These are phyloP conservation scores for Halesus radiatus DNA, from an alignment of 1,140 invertebrate species.

Conservation along the genomic window DNA sequence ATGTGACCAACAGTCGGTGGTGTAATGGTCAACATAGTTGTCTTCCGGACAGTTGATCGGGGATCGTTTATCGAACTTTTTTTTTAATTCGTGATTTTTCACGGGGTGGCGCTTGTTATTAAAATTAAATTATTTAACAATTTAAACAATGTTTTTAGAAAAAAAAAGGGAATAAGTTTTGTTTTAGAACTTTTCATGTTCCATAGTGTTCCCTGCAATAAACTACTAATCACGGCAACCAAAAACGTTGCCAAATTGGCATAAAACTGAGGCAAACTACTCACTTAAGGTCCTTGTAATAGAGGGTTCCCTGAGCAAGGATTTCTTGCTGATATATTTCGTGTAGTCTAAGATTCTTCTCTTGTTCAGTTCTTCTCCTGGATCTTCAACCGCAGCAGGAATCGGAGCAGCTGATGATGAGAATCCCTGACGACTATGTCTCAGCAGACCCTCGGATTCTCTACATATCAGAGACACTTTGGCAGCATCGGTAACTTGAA, in stretches of 20 bases:
- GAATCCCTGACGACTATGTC: neutral
- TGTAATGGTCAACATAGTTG: too few species aligned
- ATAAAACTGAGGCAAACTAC: neutral
- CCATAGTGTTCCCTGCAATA: too few species aligned
- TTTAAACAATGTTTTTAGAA: too few species aligned
- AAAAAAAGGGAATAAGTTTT: neutral
- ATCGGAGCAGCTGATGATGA: constrained; percentile 20
- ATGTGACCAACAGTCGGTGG: too few species aligned
- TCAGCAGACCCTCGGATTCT: neutral
- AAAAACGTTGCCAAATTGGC: too few species aligned
- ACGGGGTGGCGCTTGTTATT: too few species aligned
- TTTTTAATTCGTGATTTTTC: too few species aligned
- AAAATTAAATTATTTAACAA: too few species aligned
- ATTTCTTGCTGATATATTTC: constrained; percentile 52
- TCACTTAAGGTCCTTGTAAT: constrained; percentile 55
- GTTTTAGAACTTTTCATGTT: neutral
- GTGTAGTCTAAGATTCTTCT: constrained; percentile 49
- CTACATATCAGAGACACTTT: neutral
- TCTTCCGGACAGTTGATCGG: too few species aligned
- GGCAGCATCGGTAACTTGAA: neutral
- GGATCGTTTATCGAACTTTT: too few species aligned
- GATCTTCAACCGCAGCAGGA: constrained; percentile 16
- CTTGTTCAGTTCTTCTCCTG: neutral
- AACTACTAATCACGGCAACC: too few species aligned
- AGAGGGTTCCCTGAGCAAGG: constrained; percentile 49